Conservation (phyloP, 2,888 invertebrate species). For the Tricholauxania praeusta region DNA sequence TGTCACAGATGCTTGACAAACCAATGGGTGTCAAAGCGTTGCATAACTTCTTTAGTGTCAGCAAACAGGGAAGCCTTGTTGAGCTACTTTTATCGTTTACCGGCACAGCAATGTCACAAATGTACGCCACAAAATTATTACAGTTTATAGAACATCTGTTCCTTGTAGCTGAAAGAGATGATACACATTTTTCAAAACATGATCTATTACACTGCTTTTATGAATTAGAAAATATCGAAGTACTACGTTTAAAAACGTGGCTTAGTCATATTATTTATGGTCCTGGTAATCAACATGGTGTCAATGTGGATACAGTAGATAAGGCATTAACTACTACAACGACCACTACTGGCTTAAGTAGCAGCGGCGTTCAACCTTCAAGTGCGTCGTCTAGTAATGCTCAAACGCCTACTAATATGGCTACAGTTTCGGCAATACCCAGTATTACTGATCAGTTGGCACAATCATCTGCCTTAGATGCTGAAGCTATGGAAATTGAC, state of each 20-base stretch:
- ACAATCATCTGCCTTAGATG: constrained; percentile 57
- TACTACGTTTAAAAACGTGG: constrained; percentile 75
- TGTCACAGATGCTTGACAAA: constrained; percentile 88
- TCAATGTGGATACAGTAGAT: constrained; percentile 44
- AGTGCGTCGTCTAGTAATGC: constrained; percentile 70
- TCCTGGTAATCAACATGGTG: constrained; percentile 57
- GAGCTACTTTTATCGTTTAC: constrained; percentile 86
- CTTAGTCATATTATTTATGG: constrained; percentile 76
- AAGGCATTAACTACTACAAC: constrained; percentile 40
- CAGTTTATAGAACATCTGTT: constrained; percentile 84
- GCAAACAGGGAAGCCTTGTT: constrained; percentile 77
- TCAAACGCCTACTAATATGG: constrained; percentile 70
- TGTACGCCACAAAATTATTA: constrained; percentile 82
- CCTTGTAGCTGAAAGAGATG: constrained; percentile 74
- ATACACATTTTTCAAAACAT: constrained; percentile 74
- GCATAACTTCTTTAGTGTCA: constrained; percentile 81
- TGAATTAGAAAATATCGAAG: constrained; percentile 75
- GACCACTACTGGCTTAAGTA: constrained; percentile 38
- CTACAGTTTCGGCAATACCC: constrained; percentile 67
- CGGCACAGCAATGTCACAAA: constrained; percentile 76
- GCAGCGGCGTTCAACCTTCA: constrained; percentile 58
- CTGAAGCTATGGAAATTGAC: constrained; percentile 68
- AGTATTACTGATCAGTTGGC: constrained; percentile 66
- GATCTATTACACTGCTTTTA: constrained; percentile 77
- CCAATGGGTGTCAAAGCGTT: constrained; percentile 85